Percentiles rank a stretch among this genome's conserved stretches.
Evolutionary conservation across 2,888 invertebrate species (phyloP).

Genomic region (Cheilosia vernalis): DNA sequence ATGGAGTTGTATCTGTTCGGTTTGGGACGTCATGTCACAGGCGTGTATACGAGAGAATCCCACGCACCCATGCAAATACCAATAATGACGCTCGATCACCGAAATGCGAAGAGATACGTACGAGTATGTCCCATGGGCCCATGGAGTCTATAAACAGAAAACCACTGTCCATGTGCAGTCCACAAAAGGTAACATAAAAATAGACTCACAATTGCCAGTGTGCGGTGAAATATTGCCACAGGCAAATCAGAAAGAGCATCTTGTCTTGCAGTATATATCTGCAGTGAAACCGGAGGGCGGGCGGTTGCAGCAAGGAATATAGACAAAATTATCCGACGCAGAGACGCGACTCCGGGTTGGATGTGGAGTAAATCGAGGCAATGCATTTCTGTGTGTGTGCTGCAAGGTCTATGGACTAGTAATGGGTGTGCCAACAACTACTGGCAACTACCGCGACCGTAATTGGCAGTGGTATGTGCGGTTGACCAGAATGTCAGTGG

Average conservation of each 20-base stretch:
- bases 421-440: constrained; percentile 62
- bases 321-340: constrained; percentile 20
- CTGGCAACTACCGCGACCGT: constrained; percentile 42
- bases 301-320: background rate
- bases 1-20: constrained; percentile 22
- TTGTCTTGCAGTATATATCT: constrained; percentile 26
- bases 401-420: constrained; percentile 61
- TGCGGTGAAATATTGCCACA: constrained; percentile 66
- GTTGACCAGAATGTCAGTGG: constrained; percentile 63
- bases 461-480: constrained; percentile 65
- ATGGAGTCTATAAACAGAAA: constrained; percentile 27
- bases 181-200: constrained; percentile 58
- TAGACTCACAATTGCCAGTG: constrained; percentile 53
- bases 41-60: background rate
- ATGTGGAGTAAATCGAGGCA: constrained; percentile 17
- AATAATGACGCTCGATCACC: constrained; percentile 33
- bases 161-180: constrained; percentile 19
- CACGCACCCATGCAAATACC: constrained; percentile 20
- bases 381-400: constrained; percentile 1
- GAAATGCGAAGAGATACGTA: constrained; percentile 32
- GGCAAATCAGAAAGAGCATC: constrained; percentile 69
- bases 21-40: constrained; percentile 48
- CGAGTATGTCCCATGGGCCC: background rate
- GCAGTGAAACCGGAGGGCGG: background rate
- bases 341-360: constrained; percentile 28